Percentiles rank a stretch among this genome's conserved stretches.
These are phyloP conservation scores for Eriosoma lanigerum DNA, from an alignment of 1,140 invertebrate species.

Conservation along the genomic window DNA sequence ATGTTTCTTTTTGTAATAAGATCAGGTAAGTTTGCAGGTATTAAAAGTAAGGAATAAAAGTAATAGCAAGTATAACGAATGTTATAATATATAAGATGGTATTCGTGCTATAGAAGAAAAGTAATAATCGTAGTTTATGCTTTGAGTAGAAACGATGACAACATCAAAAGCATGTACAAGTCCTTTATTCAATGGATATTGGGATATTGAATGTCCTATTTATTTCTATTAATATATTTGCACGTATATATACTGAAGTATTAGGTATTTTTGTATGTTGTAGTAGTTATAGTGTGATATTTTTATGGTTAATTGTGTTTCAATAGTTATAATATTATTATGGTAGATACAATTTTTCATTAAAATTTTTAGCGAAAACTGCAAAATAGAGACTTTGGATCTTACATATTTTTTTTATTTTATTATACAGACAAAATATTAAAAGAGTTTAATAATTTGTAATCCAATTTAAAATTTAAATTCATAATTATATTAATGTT, in stretches of 20 bases:
- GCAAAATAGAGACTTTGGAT: too few relatives aligned
- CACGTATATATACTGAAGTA: not conserved
- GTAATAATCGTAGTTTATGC: slow-evolving; percentile 5
- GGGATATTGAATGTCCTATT: not conserved
- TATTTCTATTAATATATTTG: not conserved
- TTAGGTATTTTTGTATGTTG: not conserved
- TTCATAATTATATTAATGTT: too few relatives aligned
- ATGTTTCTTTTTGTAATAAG: too few relatives aligned
- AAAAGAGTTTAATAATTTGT: too few relatives aligned
- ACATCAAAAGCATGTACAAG: not conserved
- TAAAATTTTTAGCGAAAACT: too few relatives aligned
- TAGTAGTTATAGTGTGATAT: not conserved
- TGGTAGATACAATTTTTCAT: too few relatives aligned
- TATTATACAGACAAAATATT: too few relatives aligned
- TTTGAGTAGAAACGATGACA: not conserved
- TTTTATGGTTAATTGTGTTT: not conserved
- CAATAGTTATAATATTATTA: not conserved
- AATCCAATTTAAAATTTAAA: too few relatives aligned
- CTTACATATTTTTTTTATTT: too few relatives aligned
- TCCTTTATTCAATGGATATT: not conserved
- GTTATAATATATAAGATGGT: not conserved
- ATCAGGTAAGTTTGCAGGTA: too few relatives aligned
- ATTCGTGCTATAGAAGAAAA: not conserved
- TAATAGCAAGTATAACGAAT: too few relatives aligned
- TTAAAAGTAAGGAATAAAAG: too few relatives aligned